A percentile compares a stretch with the other conserved stretches of the same genome.
Conservation (phyloP, 1,140 invertebrate species). For the Danaus plexippus region DNA sequence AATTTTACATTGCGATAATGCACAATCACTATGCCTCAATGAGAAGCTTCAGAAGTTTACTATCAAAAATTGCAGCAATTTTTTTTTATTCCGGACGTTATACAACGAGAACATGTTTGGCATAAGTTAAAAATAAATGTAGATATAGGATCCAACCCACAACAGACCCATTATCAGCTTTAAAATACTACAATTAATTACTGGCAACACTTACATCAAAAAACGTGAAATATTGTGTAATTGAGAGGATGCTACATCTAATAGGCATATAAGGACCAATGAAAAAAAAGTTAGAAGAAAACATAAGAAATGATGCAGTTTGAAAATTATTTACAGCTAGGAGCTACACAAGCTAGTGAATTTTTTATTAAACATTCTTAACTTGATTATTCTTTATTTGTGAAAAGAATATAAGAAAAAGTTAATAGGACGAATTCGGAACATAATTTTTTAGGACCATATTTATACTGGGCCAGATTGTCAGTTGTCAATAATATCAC, state of each 20-base stretch:
- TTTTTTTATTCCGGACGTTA: background rate
- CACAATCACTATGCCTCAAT: background rate
- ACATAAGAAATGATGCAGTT: background rate
- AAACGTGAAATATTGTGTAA: background rate
- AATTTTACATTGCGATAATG: background rate
- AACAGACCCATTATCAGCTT: background rate
- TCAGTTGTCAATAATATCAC: background rate
- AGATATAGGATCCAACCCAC: background rate
- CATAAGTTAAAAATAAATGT: background rate
- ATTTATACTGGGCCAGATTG: background rate
- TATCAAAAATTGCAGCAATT: background rate
- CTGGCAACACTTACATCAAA: background rate
- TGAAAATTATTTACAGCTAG: background rate
- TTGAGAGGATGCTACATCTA: background rate
- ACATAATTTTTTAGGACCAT: background rate
- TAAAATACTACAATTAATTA: background rate
- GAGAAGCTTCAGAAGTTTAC: background rate
- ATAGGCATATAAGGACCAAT: too few species aligned
- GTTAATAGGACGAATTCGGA: background rate
- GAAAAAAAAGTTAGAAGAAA: background rate
- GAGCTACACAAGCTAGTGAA: background rate
- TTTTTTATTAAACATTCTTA: background rate
- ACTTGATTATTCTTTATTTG: background rate
- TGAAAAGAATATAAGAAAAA: background rate
- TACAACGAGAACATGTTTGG: background rate